These are phyloP conservation scores for Copsychus sechellarum DNA, from an alignment of 2,113 vertebrate species.

Conservation along the genomic window DNA sequence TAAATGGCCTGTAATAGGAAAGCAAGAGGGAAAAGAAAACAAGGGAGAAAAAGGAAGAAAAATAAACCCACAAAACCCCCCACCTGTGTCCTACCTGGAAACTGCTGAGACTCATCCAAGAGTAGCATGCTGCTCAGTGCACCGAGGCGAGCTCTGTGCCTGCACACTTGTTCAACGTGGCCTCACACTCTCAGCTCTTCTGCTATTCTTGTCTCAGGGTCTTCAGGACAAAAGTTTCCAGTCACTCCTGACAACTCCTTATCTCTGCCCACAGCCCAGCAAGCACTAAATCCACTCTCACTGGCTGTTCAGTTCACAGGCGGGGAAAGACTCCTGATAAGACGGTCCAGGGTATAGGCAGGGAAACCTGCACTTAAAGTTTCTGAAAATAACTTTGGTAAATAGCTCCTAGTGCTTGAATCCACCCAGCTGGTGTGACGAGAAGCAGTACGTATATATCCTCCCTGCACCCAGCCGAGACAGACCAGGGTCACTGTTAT, in stretches of 20 bases:
- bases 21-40: neutral
- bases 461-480: neutral
- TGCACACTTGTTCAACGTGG: neutral
- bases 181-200: neutral
- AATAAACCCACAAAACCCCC: neutral
- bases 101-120: conserved; percentile 63
- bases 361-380: conserved; percentile 39
- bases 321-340: conserved; percentile 13
- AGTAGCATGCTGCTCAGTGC: conserved; percentile 51
- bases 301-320: neutral
- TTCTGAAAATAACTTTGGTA: conserved; percentile 64
- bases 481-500: conserved; percentile 46
- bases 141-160: neutral
- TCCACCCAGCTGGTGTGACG: neutral
- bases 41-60: neutral
- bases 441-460: conserved; percentile 1
- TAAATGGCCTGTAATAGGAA: neutral
- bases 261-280: conserved; percentile 8
- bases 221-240: conserved; percentile 58
- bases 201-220: conserved; percentile 40
- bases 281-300: conserved; percentile 7
- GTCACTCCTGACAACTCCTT: conserved; percentile 15
- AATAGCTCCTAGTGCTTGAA: conserved; percentile 28
- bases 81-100: conserved; percentile 50
- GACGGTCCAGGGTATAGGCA: conserved; percentile 23